Evolutionary conservation across 2,797 vertebrate species (phyloP).

Genomic region (Thunnus albacares): DNA sequence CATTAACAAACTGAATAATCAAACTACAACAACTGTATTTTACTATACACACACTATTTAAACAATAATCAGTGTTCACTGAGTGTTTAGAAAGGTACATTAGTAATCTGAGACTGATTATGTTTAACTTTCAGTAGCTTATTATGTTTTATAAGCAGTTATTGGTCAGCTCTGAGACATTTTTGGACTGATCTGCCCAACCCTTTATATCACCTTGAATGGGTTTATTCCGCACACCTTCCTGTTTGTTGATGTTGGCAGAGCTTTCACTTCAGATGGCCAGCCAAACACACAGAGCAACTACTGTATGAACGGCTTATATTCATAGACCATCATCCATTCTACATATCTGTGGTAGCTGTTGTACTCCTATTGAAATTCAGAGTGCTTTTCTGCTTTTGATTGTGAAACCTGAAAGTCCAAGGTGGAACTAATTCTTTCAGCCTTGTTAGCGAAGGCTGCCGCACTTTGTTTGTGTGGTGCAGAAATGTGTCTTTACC

Average conservation of each 20-base stretch:
- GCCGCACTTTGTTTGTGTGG: slow-evolving; percentile 79
- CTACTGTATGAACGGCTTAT: slow-evolving; percentile 6
- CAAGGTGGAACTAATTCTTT: slow-evolving; percentile 76
- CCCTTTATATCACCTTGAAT: slow-evolving; percentile 11
- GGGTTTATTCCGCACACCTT: slow-evolving; percentile 22
- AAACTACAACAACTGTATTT: slow-evolving; percentile 23
- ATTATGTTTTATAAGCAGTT: slow-evolving; percentile 50
- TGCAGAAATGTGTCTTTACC: slow-evolving; percentile 73
- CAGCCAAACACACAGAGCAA: slow-evolving; percentile 19
- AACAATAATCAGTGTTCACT: slow-evolving; percentile 51
- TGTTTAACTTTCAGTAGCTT: slow-evolving; percentile 55
- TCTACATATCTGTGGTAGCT: slow-evolving; percentile 38
- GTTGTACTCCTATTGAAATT: slow-evolving; percentile 44
- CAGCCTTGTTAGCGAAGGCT: slow-evolving; percentile 77
- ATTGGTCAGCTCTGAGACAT: slow-evolving; percentile 15
- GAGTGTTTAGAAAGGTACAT: slow-evolving; percentile 35
- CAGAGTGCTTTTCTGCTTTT: slow-evolving; percentile 55
- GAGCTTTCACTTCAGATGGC: slow-evolving; percentile 4
- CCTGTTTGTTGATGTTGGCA: slow-evolving; percentile 31
- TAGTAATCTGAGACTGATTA: slow-evolving; percentile 46
- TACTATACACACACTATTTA: slow-evolving; percentile 21
- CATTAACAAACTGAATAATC: slow-evolving; percentile 39
- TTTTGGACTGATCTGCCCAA: neutral
- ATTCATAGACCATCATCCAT: slow-evolving; percentile 24
- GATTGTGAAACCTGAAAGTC: slow-evolving; percentile 74